Conservation (phyloP, 30 jellyfish, hydroid and myxozoan genomes). For the Hydra vulgaris region DNA sequence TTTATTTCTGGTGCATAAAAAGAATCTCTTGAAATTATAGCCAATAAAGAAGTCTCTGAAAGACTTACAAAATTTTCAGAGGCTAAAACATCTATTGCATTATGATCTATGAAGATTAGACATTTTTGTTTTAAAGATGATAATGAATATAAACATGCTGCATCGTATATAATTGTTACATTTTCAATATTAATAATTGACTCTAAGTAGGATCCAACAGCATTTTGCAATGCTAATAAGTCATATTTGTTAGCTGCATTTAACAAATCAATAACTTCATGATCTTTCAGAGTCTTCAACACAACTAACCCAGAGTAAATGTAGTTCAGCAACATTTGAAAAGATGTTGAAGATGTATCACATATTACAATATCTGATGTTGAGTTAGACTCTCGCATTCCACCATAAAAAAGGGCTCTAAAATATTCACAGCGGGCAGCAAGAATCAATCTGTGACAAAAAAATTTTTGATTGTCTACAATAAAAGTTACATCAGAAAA, state of each 20-base stretch:
- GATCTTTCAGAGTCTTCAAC: constrained; percentile 55
- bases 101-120: constrained; percentile 66
- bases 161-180: constrained; percentile 63
- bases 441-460: constrained; percentile 57
- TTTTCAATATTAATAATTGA: constrained; percentile 32
- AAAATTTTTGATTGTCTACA: constrained; percentile 56
- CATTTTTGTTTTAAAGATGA: constrained; percentile 43
- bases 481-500: constrained; percentile 68
- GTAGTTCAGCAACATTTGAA: constrained; percentile 44
- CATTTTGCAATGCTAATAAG: constrained; percentile 66
- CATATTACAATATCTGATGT: constrained; percentile 42
- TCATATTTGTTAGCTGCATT: constrained; percentile 80
- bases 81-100: constrained; percentile 58
- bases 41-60: constrained; percentile 36
- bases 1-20: constrained; percentile 76
- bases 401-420: constrained; percentile 87
- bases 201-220: constrained; percentile 58
- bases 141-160: constrained; percentile 36
- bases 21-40: constrained; percentile 57
- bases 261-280: constrained; percentile 58
- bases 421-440: constrained; percentile 90
- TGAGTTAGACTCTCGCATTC: constrained; percentile 68
- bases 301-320: constrained; percentile 58
- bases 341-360: constrained; percentile 63
- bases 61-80: constrained; percentile 54